Conservation (phyloP, 2,888 invertebrate genomes). For the Sesia apiformis region DNA sequence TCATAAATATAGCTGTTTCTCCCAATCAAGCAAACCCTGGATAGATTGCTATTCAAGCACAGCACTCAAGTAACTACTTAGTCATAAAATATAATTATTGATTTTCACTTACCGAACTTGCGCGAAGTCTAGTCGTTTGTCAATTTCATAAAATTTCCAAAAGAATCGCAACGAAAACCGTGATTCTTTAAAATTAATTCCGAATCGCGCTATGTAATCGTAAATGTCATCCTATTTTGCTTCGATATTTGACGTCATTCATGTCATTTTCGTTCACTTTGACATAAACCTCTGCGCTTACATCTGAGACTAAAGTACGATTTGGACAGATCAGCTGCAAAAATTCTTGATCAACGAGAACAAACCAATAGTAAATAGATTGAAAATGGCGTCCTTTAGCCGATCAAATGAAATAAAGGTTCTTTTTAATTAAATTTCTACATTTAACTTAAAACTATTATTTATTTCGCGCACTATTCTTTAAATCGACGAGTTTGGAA, state of each 20-base stretch:
- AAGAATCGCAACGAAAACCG: slow-evolving; percentile 9
- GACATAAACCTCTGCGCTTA: too few relatives aligned
- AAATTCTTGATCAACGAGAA: slow-evolving; percentile 10
- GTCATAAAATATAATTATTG: slow-evolving; percentile 1
- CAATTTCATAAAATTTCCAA: slow-evolving; percentile 4
- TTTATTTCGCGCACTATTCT: background rate
- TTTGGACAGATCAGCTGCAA: too few relatives aligned
- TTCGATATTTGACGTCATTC: too few relatives aligned
- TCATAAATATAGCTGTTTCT: too few relatives aligned
- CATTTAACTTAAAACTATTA: background rate
- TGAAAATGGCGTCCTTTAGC: slow-evolving; percentile 70
- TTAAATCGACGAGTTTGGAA: background rate
- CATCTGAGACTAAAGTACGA: too few relatives aligned
- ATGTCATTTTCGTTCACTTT: too few relatives aligned
- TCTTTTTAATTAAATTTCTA: slow-evolving; percentile 31
- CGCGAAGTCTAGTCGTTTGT: slow-evolving; percentile 9
- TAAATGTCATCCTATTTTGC: too few relatives aligned
- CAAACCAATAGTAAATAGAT: slow-evolving; percentile 32
- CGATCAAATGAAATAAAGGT: slow-evolving; percentile 51
- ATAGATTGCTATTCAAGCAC: too few relatives aligned
- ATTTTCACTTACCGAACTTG: slow-evolving; percentile 11
- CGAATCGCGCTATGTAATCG: too few relatives aligned
- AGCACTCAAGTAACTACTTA: too few relatives aligned
- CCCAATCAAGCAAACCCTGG: too few relatives aligned
- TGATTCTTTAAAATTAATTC: slow-evolving; percentile 1